Percentiles rank a stretch among this genome's conserved stretches.
These are phyloP conservation scores for Calypte anna DNA, from an alignment of 2,113 vertebrate species.

Conservation along the genomic window DNA sequence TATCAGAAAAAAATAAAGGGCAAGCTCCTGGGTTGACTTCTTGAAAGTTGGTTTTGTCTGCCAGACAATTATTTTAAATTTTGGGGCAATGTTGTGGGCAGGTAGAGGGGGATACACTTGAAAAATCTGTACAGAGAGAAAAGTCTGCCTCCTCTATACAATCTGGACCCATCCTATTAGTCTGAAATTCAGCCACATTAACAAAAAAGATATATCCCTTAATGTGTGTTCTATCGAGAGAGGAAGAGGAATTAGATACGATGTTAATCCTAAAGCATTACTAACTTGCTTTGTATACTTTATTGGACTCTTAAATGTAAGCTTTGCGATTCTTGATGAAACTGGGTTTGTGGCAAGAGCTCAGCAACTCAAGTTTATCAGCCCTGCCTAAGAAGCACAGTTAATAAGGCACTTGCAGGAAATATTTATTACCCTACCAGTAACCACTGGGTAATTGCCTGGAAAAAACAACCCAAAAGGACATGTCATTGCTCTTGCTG, in stretches of 20 bases:
- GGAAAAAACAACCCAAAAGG: conserved; percentile 24
- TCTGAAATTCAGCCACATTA: not conserved
- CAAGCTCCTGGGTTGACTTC: not conserved
- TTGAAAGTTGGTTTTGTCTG: not conserved
- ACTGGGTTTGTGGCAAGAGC: not conserved
- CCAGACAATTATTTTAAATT: not conserved
- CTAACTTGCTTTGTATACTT: not conserved
- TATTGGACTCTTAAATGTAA: not conserved
- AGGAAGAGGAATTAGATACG: conserved; percentile 1
- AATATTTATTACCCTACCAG: conserved; percentile 50
- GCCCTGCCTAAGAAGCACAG: not conserved
- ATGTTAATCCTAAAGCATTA: not conserved
- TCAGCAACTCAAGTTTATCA: conserved; percentile 29
- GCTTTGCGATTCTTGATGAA: not conserved
- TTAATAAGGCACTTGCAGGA: conserved; percentile 59
- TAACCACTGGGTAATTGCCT: conserved; percentile 39
- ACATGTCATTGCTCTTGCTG: conserved; percentile 37
- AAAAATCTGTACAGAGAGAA: not conserved
- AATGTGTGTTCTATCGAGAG: not conserved
- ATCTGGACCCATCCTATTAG: not conserved
- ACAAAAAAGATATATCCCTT: not conserved
- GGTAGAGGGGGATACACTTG: not conserved
- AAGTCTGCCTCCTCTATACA: not conserved
- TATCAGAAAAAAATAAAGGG: not conserved
- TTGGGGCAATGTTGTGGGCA: not conserved